phyloP scores from a whole-genome alignment of 2,888 invertebrate genomes.

The Liodrosophila aerea region DNA sequence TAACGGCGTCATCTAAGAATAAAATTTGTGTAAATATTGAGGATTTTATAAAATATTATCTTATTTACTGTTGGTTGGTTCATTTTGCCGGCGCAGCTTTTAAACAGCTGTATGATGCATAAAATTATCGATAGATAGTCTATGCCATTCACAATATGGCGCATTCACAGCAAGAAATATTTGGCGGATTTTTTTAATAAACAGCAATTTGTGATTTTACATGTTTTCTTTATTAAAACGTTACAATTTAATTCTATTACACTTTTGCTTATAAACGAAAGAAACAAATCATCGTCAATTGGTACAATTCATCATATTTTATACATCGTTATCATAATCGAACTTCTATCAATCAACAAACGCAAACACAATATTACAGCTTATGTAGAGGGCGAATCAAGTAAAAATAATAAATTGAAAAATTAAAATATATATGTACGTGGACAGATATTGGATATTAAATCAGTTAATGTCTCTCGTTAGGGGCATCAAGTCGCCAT shows the following conservation, averaged over 20 bases:
- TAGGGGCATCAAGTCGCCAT: constrained; percentile 51
- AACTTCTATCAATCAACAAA: constrained; percentile 71
- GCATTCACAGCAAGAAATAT: no score
- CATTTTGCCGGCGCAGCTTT: no score
- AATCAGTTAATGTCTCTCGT: constrained; percentile 73
- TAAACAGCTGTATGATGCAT: no score
- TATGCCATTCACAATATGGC: background rate
- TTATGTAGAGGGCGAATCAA: constrained; percentile 42
- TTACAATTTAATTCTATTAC: constrained; percentile 77
- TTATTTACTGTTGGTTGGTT: no score
- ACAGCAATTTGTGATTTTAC: constrained; percentile 30
- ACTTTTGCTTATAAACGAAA: constrained; percentile 79
- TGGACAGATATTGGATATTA: constrained; percentile 61
- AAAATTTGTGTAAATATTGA: no score
- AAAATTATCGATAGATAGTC: constrained; percentile 10
- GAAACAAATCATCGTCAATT: constrained; percentile 78
- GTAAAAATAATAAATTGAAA: constrained; percentile 34
- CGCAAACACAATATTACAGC: constrained; percentile 72
- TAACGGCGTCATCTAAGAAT: no score
- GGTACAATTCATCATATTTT: constrained; percentile 76
- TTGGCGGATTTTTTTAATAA: background rate
- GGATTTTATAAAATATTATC: no score
- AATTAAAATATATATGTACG: constrained; percentile 26
- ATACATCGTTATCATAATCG: constrained; percentile 64
- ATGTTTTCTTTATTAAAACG: constrained; percentile 72